These are phyloP conservation scores for Platorchestia sp. DNA, from an alignment of 1,140 invertebrate genomes.

Conservation along the genomic window DNA sequence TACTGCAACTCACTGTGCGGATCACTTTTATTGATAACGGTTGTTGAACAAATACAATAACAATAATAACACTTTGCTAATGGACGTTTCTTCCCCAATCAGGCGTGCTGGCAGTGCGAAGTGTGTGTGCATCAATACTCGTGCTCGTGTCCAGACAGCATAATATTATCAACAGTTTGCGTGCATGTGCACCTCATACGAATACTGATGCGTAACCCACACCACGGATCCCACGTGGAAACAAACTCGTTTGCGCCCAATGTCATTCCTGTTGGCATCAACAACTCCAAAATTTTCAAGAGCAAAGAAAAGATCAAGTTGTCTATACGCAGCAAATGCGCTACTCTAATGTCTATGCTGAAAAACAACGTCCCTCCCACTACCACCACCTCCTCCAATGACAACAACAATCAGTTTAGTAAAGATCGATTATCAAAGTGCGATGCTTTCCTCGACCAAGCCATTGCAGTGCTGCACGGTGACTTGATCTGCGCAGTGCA, in stretches of 20 bases:
- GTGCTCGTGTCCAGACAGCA: conserved; percentile 31
- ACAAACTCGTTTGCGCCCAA: neutral
- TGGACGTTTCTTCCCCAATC: neutral
- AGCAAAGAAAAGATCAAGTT: conserved; percentile 24
- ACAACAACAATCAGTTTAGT: neutral
- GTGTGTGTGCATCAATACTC: conserved; percentile 35
- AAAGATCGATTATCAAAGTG: neutral
- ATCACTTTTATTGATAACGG: no score
- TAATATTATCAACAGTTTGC: neutral
- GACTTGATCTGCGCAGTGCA: neutral
- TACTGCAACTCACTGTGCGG: no score
- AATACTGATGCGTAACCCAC: conserved; percentile 25
- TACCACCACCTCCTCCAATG: neutral
- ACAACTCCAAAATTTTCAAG: neutral
- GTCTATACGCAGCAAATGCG: neutral
- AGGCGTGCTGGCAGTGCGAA: conserved; percentile 48
- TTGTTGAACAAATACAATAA: no score
- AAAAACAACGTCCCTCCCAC: neutral
- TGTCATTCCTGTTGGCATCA: neutral
- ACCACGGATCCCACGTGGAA: neutral
- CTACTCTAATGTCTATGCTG: neutral
- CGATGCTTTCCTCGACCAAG: neutral
- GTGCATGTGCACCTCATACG: conserved; percentile 24
- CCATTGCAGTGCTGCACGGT: neutral
- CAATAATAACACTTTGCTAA: neutral